Percentiles rank a stretch among this genome's conserved stretches.
Evolutionary conservation across 1,140 invertebrate genomes (phyloP).

Genomic region (Anadara kagoshimensis): DNA sequence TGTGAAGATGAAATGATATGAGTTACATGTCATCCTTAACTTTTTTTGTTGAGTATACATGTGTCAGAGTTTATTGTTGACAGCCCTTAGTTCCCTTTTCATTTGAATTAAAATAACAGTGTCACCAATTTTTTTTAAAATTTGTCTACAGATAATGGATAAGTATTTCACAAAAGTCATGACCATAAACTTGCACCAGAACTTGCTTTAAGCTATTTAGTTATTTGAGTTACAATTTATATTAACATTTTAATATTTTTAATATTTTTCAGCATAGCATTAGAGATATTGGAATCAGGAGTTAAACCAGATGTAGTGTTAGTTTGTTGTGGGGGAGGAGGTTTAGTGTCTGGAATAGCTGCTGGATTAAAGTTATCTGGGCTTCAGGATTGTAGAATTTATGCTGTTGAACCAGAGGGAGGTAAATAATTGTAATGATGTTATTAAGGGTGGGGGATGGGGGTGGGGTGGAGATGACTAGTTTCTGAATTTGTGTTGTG

Average conservation of each 20-base stretch:
- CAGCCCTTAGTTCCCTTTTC: too few species aligned
- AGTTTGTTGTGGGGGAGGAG: constrained; percentile 68
- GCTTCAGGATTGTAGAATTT: constrained; percentile 52
- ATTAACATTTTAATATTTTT: too few species aligned
- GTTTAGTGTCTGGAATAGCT: constrained; percentile 63
- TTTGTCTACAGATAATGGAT: background rate
- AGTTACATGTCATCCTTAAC: too few species aligned
- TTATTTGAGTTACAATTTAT: background rate
- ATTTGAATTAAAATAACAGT: too few species aligned
- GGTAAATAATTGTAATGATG: constrained; percentile 47
- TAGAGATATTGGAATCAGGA: constrained; percentile 63
- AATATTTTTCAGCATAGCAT: constrained; percentile 50
- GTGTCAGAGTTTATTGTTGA: too few species aligned
- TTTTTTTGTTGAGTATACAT: too few species aligned
- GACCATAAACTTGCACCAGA: background rate
- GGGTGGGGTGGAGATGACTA: too few species aligned
- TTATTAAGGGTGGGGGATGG: background rate
- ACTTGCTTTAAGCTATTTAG: background rate
- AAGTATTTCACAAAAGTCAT: background rate
- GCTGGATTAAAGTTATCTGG: constrained; percentile 57
- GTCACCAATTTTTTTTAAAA: background rate
- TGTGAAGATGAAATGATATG: too few species aligned
- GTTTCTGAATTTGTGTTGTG: background rate
- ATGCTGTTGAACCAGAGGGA: constrained; percentile 68
- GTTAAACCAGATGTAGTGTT: constrained; percentile 63